Evolutionary conservation across 2,888 invertebrate species (phyloP).

Genomic region (Mamestra brassicae): DNA sequence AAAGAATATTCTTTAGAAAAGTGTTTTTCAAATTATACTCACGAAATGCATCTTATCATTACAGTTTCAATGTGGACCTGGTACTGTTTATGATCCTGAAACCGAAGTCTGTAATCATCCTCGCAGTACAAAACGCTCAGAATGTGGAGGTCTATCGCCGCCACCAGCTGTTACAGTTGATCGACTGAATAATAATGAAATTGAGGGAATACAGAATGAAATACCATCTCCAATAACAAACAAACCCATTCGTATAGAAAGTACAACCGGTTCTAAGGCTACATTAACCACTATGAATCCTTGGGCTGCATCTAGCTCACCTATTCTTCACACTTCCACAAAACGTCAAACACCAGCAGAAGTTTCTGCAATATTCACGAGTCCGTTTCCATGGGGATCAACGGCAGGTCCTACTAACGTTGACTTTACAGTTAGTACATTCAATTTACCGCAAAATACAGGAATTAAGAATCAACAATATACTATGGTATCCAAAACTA

Average conservation of each 20-base stretch:
- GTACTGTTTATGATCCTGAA: slow-evolving; percentile 94
- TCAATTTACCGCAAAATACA: slow-evolving; percentile 16
- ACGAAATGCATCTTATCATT: slow-evolving; percentile 68
- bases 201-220: slow-evolving; percentile 78
- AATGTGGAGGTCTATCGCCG: slow-evolving; percentile 90
- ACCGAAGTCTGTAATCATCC: slow-evolving; percentile 93
- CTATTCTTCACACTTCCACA: slow-evolving; percentile 32
- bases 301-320: slow-evolving; percentile 33
- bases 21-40: background rate
- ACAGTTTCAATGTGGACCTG: slow-evolving; percentile 94
- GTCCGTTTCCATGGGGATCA: slow-evolving; percentile 51
- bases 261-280: slow-evolving; percentile 14
- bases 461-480: slow-evolving; percentile 20
- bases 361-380: slow-evolving; percentile 39
- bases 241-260: slow-evolving; percentile 42
- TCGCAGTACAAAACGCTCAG: slow-evolving; percentile 92
- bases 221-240: slow-evolving; percentile 80
- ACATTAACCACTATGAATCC: slow-evolving; percentile 36
- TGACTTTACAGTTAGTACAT: slow-evolving; percentile 12
- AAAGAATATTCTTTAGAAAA: background rate
- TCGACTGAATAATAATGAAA: slow-evolving; percentile 84
- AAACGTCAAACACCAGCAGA: slow-evolving; percentile 34
- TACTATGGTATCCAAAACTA: slow-evolving; percentile 31
- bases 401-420: slow-evolving; percentile 10
- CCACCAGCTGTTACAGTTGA: slow-evolving; percentile 24